Conservation (phyloP, 1,140 invertebrate species). For the Apis florea region DNA sequence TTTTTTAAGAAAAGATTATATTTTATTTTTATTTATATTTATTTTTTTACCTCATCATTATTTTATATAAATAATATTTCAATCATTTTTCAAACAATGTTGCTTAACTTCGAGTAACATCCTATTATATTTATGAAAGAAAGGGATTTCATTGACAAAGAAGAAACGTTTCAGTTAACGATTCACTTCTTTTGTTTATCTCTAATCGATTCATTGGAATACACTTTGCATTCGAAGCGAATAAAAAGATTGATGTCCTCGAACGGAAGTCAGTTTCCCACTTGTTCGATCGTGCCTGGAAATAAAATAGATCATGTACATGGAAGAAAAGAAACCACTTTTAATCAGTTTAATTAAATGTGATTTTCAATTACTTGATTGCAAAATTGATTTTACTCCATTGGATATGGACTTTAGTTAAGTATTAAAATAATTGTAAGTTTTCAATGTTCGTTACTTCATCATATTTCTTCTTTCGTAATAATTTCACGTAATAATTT, state of each 20-base stretch:
- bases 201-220: not conserved
- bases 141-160: not conserved
- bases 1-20: no score
- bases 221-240: not conserved
- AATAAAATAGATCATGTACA: conserved; percentile 2
- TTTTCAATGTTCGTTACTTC: no score
- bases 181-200: not conserved
- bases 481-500: no score
- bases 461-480: no score
- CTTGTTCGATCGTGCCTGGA: not conserved
- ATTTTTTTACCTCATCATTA: not conserved
- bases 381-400: not conserved
- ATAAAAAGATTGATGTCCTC: conserved; percentile 5
- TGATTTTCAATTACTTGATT: not conserved
- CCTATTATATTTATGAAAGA: not conserved
- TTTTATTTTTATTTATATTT: no score
- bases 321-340: not conserved
- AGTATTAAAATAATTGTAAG: no score
- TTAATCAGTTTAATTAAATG: not conserved
- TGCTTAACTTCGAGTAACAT: not conserved
- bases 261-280: conserved; percentile 9
- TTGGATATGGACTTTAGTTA: not conserved
- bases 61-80: not conserved
- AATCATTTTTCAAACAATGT: not conserved
- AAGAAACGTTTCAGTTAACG: not conserved